These are phyloP conservation scores for Sturnira hondurensis DNA, from an alignment of 2,113 vertebrate genomes.

Conservation along the genomic window DNA sequence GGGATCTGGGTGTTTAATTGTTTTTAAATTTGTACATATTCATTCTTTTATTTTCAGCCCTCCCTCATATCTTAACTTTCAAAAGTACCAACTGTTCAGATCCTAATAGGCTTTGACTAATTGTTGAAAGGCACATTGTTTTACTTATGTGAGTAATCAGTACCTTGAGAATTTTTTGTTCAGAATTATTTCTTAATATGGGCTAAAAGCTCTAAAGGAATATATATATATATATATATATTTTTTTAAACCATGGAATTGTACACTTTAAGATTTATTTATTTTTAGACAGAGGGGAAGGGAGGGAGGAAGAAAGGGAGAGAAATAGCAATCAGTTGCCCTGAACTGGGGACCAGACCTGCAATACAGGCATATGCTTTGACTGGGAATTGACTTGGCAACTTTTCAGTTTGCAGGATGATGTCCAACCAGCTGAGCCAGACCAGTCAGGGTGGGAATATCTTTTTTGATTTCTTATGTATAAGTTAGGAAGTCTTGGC, in stretches of 20 bases:
- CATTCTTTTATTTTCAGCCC: background rate
- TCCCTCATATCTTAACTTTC: background rate
- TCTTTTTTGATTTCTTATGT: background rate
- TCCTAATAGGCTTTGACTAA: conserved; percentile 6
- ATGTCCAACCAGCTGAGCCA: too few relatives aligned
- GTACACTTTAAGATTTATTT: too few relatives aligned
- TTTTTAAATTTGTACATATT: background rate
- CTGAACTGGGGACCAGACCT: too few relatives aligned
- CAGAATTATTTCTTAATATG: background rate
- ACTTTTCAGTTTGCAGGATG: too few relatives aligned
- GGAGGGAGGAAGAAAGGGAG: too few relatives aligned
- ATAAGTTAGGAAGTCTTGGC: background rate
- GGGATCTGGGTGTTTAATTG: background rate
- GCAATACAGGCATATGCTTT: too few relatives aligned
- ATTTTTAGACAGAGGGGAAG: too few relatives aligned
- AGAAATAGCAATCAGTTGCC: too few relatives aligned
- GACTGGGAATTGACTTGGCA: too few relatives aligned
- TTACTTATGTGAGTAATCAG: conserved; percentile 46
- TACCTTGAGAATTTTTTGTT: conserved; percentile 37
- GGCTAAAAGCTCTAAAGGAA: background rate
- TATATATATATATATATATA: background rate
- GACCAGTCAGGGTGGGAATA: too few relatives aligned
- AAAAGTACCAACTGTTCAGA: background rate
- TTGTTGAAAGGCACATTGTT: conserved; percentile 30
- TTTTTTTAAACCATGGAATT: too few relatives aligned